These are phyloP conservation scores for Plodia interpunctella DNA, from an alignment of 1,140 invertebrate species.

Conservation along the genomic window DNA sequence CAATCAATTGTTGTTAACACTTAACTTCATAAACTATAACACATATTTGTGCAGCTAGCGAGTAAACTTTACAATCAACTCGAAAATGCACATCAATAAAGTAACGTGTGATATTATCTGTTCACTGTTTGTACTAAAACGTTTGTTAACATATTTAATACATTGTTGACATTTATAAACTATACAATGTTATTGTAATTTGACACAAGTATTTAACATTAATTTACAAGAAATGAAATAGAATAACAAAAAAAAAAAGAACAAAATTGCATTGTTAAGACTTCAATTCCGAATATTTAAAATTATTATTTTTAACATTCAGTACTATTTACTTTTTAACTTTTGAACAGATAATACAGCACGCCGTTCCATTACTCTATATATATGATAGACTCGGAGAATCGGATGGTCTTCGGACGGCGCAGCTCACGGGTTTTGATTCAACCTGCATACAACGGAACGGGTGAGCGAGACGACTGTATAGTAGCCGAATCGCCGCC, in stretches of 20 bases:
- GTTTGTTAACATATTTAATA: neutral
- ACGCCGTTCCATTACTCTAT: conserved; percentile 13
- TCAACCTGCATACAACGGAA: conserved; percentile 72
- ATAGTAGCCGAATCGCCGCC: conserved; percentile 53
- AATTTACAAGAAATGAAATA: neutral
- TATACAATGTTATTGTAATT: neutral
- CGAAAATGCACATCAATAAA: neutral
- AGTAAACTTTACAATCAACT: neutral
- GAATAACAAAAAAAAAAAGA: neutral
- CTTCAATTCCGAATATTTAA: neutral
- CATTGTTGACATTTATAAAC: neutral
- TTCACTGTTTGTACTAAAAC: neutral
- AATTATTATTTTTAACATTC: neutral
- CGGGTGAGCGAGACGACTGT: conserved; percentile 59
- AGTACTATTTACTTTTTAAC: neutral
- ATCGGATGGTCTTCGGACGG: conserved; percentile 15
- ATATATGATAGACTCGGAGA: conserved; percentile 13
- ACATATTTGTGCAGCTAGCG: conserved; percentile 12
- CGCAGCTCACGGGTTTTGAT: conserved; percentile 64
- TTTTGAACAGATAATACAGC: conserved; percentile 6
- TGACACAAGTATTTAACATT: neutral
- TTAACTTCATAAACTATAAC: conserved; percentile 12
- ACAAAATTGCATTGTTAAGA: neutral
- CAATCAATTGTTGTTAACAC: conserved; percentile 19
- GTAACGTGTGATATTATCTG: neutral